Percentiles rank a stretch among this genome's conserved stretches.
These are phyloP conservation scores for Notolabrus celidotus DNA, from an alignment of 2,797 vertebrate genomes.

Conservation along the genomic window DNA sequence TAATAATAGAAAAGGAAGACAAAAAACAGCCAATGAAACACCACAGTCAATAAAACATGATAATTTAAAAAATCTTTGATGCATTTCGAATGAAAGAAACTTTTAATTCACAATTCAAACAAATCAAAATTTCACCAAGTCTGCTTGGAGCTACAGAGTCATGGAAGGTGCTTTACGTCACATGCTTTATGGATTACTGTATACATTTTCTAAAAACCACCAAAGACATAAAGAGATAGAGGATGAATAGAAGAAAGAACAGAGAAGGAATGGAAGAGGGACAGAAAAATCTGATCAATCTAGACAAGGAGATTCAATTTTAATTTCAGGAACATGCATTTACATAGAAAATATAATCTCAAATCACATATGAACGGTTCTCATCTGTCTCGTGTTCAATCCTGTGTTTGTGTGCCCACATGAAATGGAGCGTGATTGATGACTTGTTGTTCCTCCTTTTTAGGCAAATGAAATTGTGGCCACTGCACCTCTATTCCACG, in stretches of 20 bases:
- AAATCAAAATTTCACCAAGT: background rate
- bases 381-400: constrained; percentile 1
- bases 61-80: no score
- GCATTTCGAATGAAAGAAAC: background rate
- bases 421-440: constrained; percentile 32
- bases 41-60: no score
- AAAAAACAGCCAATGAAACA: no score
- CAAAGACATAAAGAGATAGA: no score
- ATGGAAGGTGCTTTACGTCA: background rate
- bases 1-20: no score
- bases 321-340: background rate
- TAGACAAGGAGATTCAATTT: background rate
- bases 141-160: background rate
- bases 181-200: background rate
- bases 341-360: background rate
- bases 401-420: background rate
- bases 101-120: background rate
- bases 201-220: background rate
- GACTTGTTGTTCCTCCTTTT: constrained; percentile 12
- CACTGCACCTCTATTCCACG: no score
- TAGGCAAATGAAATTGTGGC: constrained; percentile 17
- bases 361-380: background rate
- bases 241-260: no score
- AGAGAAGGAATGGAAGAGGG: no score
- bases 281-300: background rate